These are phyloP conservation scores for Thaumetopoea pityocampa DNA, from an alignment of 1,140 invertebrate genomes.

Conservation along the genomic window DNA sequence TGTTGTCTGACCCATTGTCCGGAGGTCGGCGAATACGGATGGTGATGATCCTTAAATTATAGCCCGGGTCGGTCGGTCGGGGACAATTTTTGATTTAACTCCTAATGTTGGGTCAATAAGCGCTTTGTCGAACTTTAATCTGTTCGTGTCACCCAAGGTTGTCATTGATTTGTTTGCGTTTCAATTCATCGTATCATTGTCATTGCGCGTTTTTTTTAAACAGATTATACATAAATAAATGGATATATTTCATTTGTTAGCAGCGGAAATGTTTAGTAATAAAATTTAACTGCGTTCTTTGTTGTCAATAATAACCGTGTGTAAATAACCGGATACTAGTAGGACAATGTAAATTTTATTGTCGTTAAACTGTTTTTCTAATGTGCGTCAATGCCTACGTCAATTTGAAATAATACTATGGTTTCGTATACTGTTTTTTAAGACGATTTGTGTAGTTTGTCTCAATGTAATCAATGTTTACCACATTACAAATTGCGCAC, in stretches of 20 bases:
- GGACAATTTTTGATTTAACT: conserved; percentile 55
- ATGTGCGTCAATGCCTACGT: too few relatives aligned
- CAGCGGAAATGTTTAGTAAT: conserved; percentile 15
- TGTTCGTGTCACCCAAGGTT: conserved; percentile 18
- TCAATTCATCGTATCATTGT: conserved; percentile 9
- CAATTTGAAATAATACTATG: too few relatives aligned
- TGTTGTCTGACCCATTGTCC: conserved; percentile 66
- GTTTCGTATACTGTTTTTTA: too few relatives aligned
- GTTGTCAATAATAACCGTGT: conserved; percentile 4
- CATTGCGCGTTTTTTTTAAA: conserved; percentile 8
- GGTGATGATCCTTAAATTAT: conserved; percentile 60
- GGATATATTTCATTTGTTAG: conserved; percentile 15
- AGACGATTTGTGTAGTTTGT: too few relatives aligned
- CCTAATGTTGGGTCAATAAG: conserved; percentile 39
- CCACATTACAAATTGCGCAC: too few relatives aligned
- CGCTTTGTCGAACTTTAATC: conserved; percentile 32
- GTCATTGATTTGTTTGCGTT: conserved; percentile 25
- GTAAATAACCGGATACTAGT: conserved; percentile 14
- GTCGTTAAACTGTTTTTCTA: neutral
- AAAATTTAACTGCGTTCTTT: conserved; percentile 16
- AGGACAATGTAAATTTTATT: conserved; percentile 3
- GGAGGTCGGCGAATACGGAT: conserved; percentile 53
- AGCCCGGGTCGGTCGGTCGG: conserved; percentile 31
- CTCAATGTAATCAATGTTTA: too few relatives aligned
- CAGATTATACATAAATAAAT: conserved; percentile 12